phyloP scores from a whole-genome alignment of 2,888 invertebrate genomes.

The Gymnocheta viridis region DNA sequence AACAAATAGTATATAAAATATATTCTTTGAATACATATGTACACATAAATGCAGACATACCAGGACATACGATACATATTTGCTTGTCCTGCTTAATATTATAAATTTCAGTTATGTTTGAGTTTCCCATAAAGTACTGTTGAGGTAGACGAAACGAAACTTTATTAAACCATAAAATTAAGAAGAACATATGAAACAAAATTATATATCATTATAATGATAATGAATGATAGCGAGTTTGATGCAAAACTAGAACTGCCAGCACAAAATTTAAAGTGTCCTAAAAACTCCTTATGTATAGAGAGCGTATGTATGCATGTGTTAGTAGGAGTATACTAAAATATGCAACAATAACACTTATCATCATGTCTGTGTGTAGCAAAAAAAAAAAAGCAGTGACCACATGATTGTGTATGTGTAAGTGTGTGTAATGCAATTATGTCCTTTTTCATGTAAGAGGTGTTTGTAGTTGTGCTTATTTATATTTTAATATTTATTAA shows the following conservation, averaged over 20 bases:
- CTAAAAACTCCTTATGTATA: not conserved
- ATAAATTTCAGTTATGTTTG: not conserved
- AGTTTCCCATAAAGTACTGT: slow-evolving; percentile 2
- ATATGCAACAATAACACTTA: slow-evolving; percentile 74
- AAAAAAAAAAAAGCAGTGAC: not conserved
- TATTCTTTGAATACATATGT: slow-evolving; percentile 12
- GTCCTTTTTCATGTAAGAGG: not conserved
- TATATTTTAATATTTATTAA: slow-evolving; percentile 73
- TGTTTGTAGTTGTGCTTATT: slow-evolving; percentile 3
- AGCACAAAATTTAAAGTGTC: slow-evolving; percentile 18
- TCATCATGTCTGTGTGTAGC: slow-evolving; percentile 16
- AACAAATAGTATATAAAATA: slow-evolving; percentile 50
- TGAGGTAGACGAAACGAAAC: slow-evolving; percentile 33
- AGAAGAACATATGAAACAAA: slow-evolving; percentile 1
- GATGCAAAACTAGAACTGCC: slow-evolving; percentile 1
- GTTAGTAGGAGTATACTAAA: slow-evolving; percentile 56
- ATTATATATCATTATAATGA: slow-evolving; percentile 64
- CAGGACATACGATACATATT: slow-evolving; percentile 3
- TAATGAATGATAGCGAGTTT: slow-evolving; percentile 66
- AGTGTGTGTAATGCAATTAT: slow-evolving; percentile 23
- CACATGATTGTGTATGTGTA: slow-evolving; percentile 21
- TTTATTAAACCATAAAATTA: slow-evolving; percentile 43
- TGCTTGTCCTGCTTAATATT: slow-evolving; percentile 36
- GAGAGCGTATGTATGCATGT: not conserved
- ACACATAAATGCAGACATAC: not conserved